Evolutionary conservation across 2,888 invertebrate genomes (phyloP).

Genomic region (Epinotia demarniana): DNA sequence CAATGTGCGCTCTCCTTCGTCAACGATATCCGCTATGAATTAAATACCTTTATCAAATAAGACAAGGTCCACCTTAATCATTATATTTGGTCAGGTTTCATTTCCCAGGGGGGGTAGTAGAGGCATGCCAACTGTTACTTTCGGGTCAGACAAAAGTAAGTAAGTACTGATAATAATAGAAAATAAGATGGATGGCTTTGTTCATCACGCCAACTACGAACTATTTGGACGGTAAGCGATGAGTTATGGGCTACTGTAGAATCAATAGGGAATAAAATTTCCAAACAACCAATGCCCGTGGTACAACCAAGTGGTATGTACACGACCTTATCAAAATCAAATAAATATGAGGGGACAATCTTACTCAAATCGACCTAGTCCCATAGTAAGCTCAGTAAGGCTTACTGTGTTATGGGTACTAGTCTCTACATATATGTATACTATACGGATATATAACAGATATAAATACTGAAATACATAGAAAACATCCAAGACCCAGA

Average conservation of each 20-base stretch:
- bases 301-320: slow-evolving; percentile 21
- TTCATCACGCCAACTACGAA: slow-evolving; percentile 36
- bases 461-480: too few relatives aligned
- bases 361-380: too few relatives aligned
- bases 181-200: slow-evolving; percentile 41
- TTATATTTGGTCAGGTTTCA: slow-evolving; percentile 32
- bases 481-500: too few relatives aligned
- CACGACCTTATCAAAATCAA: slow-evolving; percentile 33
- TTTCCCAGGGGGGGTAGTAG: slow-evolving; percentile 20
- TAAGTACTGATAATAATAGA: slow-evolving; percentile 37
- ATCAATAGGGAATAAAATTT: slow-evolving; percentile 33
- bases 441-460: too few relatives aligned
- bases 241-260: slow-evolving; percentile 33
- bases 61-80: slow-evolving; percentile 18
- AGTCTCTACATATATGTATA: too few relatives aligned
- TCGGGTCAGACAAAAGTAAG: slow-evolving; percentile 26
- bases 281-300: slow-evolving; percentile 29
- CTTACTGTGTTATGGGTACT: too few relatives aligned
- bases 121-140: slow-evolving; percentile 16
- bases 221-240: slow-evolving; percentile 34
- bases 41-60: slow-evolving; percentile 17
- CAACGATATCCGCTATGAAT: slow-evolving; percentile 3
- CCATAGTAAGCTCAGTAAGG: too few relatives aligned
- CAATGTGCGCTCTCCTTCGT: not conserved
- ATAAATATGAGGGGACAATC: too few relatives aligned